Conservation (phyloP, 2,888 invertebrate species). For the Neuroscelio doddi region DNA sequence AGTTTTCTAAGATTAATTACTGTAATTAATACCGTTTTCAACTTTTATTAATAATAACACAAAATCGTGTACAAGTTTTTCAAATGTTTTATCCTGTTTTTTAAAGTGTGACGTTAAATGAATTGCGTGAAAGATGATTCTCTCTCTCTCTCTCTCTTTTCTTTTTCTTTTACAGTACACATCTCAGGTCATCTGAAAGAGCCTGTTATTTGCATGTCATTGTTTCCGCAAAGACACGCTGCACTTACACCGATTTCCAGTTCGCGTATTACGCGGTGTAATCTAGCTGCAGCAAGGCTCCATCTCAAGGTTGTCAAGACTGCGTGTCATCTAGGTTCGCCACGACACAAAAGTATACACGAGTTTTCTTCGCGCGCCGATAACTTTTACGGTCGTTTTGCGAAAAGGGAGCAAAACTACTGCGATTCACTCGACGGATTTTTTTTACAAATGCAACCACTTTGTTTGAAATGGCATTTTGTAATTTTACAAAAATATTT, state of each 20-base stretch:
- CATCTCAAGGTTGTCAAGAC: slow-evolving; percentile 62
- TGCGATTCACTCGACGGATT: too few species aligned
- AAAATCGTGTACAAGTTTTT: too few species aligned
- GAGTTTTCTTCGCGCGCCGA: slow-evolving; percentile 18
- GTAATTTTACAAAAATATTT: too few species aligned
- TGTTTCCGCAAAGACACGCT: slow-evolving; percentile 26
- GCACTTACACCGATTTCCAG: slow-evolving; percentile 9
- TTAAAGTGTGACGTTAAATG: too few species aligned
- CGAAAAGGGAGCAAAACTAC: too few species aligned
- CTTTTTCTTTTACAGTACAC: not conserved
- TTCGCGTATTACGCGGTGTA: slow-evolving; percentile 14
- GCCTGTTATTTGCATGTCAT: slow-evolving; percentile 31
- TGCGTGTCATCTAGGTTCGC: slow-evolving; percentile 17
- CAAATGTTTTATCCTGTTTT: too few species aligned
- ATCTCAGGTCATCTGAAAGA: slow-evolving; percentile 12
- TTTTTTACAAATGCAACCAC: too few species aligned
- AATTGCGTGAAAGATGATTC: not conserved
- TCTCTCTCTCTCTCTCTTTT: not conserved
- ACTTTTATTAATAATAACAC: too few species aligned
- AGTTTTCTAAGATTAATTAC: too few species aligned
- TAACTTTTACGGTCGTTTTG: too few species aligned
- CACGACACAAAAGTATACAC: slow-evolving; percentile 22
- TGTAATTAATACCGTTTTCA: too few species aligned
- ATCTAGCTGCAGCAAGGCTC: slow-evolving; percentile 62
- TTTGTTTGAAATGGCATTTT: too few species aligned